A percentile compares a stretch with the other conserved stretches of the same genome.
Evolutionary conservation across 2,888 invertebrate species (phyloP).

Genomic region (Leptogaster cylindrica): DNA sequence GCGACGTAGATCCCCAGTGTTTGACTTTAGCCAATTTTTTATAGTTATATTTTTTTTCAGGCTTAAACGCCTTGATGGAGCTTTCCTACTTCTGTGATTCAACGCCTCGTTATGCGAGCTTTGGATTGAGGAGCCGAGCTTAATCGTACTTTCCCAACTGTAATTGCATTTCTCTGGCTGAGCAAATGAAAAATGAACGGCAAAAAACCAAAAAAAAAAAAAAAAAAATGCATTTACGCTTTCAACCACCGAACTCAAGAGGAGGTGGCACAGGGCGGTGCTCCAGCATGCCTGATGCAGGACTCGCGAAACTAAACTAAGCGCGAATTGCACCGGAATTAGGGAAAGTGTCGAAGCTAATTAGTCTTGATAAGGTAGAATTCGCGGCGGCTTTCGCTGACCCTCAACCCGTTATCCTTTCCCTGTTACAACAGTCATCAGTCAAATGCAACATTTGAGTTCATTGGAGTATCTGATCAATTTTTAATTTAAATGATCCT

Average conservation of each 20-base stretch:
- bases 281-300: not conserved
- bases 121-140: constrained; percentile 25
- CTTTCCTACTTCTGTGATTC: constrained; percentile 16
- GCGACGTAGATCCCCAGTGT: not conserved
- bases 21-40: constrained; percentile 31
- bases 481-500: too few species aligned
- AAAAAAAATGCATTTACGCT: not conserved
- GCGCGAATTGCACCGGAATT: constrained; percentile 14
- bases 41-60: constrained; percentile 15
- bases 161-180: constrained; percentile 9
- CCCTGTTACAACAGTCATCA: too few species aligned
- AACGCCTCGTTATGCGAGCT: constrained; percentile 33
- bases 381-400: not conserved
- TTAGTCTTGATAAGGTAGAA: constrained; percentile 24
- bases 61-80: constrained; percentile 15
- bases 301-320: not conserved
- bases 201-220: not conserved
- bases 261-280: not conserved
- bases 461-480: too few species aligned
- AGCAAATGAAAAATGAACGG: not conserved
- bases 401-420: too few species aligned
- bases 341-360: constrained; percentile 26
- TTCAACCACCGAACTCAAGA: not conserved
- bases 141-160: constrained; percentile 10
- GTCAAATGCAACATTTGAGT: too few species aligned